Conservation (phyloP, 2,113 vertebrate species). For the Podocnemis expansa region DNA sequence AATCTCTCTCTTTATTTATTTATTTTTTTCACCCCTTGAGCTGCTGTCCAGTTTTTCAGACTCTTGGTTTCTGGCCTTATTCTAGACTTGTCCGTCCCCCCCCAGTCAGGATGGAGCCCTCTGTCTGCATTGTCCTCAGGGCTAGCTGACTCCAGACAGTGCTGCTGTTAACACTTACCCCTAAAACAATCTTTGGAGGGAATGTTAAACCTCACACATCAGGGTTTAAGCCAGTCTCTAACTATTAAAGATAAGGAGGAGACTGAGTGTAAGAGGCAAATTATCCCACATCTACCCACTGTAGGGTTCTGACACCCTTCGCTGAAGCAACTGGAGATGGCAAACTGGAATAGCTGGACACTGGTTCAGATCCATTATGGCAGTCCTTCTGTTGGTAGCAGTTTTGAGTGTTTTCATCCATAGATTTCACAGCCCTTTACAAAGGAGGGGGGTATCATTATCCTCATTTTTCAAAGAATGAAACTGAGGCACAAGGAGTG, state of each 20-base stretch:
- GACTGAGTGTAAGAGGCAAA: background rate
- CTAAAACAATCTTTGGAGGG: fast-evolving
- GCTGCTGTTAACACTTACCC: background rate
- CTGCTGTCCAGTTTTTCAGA: background rate
- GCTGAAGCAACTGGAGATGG: too few relatives aligned
- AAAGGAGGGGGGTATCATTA: background rate
- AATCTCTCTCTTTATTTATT: too few relatives aligned
- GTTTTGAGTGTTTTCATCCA: background rate
- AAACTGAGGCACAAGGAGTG: background rate
- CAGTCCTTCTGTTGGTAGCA: too few relatives aligned
- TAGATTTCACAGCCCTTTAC: background rate
- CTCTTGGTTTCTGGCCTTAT: background rate
- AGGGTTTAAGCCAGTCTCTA: background rate
- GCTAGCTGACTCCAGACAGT: background rate
- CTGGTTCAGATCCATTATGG: too few relatives aligned
- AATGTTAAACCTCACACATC: background rate
- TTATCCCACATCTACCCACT: background rate
- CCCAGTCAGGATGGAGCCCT: background rate
- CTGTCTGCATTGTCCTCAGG: background rate
- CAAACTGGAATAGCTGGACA: too few relatives aligned
- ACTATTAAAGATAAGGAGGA: background rate
- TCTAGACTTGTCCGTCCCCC: background rate
- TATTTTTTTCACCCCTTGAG: background rate
- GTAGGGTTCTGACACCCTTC: too few relatives aligned
- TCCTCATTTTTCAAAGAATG: background rate